A percentile compares a stretch with the other conserved stretches of the same genome.
Conservation (phyloP, 2,113 vertebrate species). For the Ptilorrhoa leucosticta region DNA sequence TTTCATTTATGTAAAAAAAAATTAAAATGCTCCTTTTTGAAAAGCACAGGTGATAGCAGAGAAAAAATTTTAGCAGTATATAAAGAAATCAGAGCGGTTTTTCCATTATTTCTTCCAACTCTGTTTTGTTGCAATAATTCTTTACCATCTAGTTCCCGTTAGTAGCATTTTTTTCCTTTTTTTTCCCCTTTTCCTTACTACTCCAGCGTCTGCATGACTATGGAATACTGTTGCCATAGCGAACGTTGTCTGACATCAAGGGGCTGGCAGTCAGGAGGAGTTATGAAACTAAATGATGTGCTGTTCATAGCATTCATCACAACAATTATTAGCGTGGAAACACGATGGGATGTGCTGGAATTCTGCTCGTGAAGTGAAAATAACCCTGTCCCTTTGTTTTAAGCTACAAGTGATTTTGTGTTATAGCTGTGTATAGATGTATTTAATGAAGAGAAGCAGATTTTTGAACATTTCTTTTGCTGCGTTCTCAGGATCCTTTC, state of each 20-base stretch:
- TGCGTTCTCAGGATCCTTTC: not conserved
- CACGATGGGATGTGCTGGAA: not conserved
- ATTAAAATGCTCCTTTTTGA: not conserved
- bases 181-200: not conserved
- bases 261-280: not conserved
- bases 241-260: not conserved
- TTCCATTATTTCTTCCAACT: not conserved
- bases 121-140: accelerated
- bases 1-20: not conserved
- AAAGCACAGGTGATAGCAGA: not conserved
- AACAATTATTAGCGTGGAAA: not conserved
- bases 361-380: not conserved
- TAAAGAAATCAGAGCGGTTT: not conserved
- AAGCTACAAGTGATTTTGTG: not conserved
- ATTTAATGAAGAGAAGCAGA: not conserved
- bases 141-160: not conserved
- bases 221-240: not conserved
- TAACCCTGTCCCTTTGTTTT: not conserved
- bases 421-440: accelerated
- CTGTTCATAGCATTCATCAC: not conserved
- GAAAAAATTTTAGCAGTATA: not conserved
- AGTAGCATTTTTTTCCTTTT: not conserved
- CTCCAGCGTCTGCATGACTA: not conserved
- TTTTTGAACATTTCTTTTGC: not conserved
- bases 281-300: not conserved